Conservation (phyloP, 2,797 vertebrate genomes). For the Pagetopsis macropterus region DNA sequence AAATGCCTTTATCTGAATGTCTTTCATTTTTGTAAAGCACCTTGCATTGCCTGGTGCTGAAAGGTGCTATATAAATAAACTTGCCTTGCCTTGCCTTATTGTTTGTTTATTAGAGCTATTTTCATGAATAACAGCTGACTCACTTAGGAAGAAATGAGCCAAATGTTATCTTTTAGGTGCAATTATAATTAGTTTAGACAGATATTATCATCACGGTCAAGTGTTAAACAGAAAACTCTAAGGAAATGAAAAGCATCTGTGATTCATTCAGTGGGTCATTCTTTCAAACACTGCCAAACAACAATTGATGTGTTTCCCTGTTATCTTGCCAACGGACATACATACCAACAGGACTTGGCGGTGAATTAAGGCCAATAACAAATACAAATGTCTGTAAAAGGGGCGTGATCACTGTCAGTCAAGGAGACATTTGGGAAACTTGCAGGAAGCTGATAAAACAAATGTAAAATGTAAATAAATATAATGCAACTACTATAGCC, state of each 20-base stretch:
- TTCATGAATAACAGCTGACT: not conserved
- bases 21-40: too few relatives aligned
- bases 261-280: constrained; percentile 13
- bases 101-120: not conserved
- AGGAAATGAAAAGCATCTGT: constrained; percentile 1
- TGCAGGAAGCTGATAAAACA: not conserved
- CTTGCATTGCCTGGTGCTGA: too few relatives aligned
- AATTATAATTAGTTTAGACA: not conserved
- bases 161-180: constrained; percentile 4
- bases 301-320: not conserved
- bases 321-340: constrained; percentile 36
- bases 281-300: constrained; percentile 37
- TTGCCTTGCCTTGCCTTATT: too few relatives aligned
- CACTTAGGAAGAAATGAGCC: not conserved
- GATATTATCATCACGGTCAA: constrained; percentile 7
- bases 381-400: constrained; percentile 16
- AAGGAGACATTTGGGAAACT: constrained; percentile 4
- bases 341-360: constrained; percentile 41
- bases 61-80: too few relatives aligned
- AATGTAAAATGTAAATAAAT: not conserved
- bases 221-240: constrained; percentile 12
- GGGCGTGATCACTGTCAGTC: not conserved
- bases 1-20: too few relatives aligned
- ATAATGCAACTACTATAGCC: not conserved
- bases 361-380: constrained; percentile 19